Evolutionary conservation across 2,797 vertebrate species (phyloP), one percentile per base, ranked within the genome.

Genomic region (Darevskia nairensis): DNA sequence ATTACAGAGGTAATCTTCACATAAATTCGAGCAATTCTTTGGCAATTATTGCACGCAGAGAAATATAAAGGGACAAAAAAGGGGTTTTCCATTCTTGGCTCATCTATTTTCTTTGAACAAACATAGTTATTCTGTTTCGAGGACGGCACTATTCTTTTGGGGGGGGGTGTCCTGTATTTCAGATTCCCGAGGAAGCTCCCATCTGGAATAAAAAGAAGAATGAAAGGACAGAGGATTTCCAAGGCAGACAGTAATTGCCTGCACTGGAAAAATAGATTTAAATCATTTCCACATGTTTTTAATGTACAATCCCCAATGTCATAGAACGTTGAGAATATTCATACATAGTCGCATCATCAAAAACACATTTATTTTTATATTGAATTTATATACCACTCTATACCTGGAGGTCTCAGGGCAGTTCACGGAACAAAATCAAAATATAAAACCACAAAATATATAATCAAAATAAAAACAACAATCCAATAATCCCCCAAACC

Each of bases 1-100:
- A 66, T 87, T 81, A 77, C 29, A 66, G 32, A 21, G 19, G 4
- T 75, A 74, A n/a, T 39, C n/a, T 74, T 75, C 75, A 75, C 41
- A 13, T 23, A 3, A 8, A 4, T 89, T 88, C 35, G 59, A 90
- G 32, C 35, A 84, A 81, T 90, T 79, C 89, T 90, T 89, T 78
- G 83, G 77, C 80, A 90, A 13, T 86, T 88, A 71, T 82, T 87
- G 75, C 39, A 15, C 8, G 68, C 6, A 32, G 79, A 91, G 61
- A 75, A 23, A 84, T 79, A 64, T 6, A 55, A 78, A 64, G 6
- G 71, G 61, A 21, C 44, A 61, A 75, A 7, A 4, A 50, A 15
- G 13, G 3, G 32, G 1, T 15, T 23, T 85, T 75, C 29, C 23
- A 35, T 6, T 78, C n/a, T 21, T 9, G 39, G 23, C 3, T 71